phyloP scores from a whole-genome alignment of 1,140 invertebrate genomes.

The Pristionchus pacificus region DNA sequence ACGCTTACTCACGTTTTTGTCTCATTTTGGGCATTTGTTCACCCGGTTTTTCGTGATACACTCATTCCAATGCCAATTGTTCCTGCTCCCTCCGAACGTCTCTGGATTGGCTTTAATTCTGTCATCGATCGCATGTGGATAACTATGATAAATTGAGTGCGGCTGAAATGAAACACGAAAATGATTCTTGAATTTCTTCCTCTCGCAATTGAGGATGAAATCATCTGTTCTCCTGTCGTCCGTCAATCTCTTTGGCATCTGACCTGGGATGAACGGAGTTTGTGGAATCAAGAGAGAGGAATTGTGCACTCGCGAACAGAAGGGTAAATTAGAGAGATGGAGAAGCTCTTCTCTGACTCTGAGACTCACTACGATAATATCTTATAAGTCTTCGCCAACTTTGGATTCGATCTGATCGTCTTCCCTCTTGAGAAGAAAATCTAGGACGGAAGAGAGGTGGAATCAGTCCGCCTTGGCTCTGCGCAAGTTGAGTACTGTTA shows the following conservation, averaged over 20 bases:
- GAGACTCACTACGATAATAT: constrained; percentile 31
- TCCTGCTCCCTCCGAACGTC: no score
- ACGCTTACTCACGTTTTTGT: no score
- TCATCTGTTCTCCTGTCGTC: neutral
- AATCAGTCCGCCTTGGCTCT: constrained; percentile 43
- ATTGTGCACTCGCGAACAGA: constrained; percentile 12
- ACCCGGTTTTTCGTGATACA: no score
- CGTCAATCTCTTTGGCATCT: constrained; percentile 23
- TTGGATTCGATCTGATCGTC: constrained; percentile 44
- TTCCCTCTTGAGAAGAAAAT: constrained; percentile 40
- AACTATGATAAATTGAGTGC: no score
- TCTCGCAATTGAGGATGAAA: constrained; percentile 1
- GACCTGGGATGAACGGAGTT: constrained; percentile 22
- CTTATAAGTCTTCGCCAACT: constrained; percentile 46
- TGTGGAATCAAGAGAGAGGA: neutral
- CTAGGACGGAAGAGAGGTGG: constrained; percentile 34
- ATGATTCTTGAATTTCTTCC: constrained; percentile 12
- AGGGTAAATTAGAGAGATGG: constrained; percentile 16
- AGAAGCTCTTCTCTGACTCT: constrained; percentile 24
- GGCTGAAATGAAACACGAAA: no score
- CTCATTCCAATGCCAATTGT: no score
- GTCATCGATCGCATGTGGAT: no score
- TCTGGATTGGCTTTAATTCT: no score
- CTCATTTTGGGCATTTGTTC: no score
- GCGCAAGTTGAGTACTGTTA: constrained; percentile 37